A percentile compares a stretch with the other conserved stretches of the same genome.
Conservation (phyloP, 2,113 vertebrate species). For the Illadopsis cleaveri region DNA sequence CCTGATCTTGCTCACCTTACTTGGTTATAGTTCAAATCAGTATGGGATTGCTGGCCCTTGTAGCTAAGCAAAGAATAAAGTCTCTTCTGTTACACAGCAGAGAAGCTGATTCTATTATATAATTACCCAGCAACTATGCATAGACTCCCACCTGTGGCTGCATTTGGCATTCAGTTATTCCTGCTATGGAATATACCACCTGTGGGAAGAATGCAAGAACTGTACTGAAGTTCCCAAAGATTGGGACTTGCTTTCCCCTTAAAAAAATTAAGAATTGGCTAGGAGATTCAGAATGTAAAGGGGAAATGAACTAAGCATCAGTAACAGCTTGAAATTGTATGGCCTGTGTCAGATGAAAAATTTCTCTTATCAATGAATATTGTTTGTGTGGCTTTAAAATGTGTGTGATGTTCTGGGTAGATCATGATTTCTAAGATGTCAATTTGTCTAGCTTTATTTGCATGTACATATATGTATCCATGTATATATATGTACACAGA, state of each 20-base stretch:
- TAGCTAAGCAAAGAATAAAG: neutral
- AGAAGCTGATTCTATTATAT: neutral
- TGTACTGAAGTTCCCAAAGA: neutral
- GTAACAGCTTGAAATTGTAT: neutral
- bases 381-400: neutral
- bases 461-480: neutral
- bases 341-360: neutral
- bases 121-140: neutral
- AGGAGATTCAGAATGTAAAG: neutral
- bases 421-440: neutral
- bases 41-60: neutral
- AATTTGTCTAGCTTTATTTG: neutral
- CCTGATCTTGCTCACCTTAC: neutral
- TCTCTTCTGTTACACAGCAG: neutral
- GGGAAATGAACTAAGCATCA: neutral
- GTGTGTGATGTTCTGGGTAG: neutral
- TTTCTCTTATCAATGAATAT: neutral
- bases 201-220: constrained; percentile 31
- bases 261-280: neutral
- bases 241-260: neutral
- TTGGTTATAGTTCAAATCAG: neutral
- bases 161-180: constrained; percentile 19
- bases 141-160: neutral
- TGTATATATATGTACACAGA: neutral
- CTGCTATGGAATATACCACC: constrained; percentile 11